These are phyloP conservation scores for Phalanger gymnotis DNA, from an alignment of 2,797 vertebrate genomes.

Conservation along the genomic window DNA sequence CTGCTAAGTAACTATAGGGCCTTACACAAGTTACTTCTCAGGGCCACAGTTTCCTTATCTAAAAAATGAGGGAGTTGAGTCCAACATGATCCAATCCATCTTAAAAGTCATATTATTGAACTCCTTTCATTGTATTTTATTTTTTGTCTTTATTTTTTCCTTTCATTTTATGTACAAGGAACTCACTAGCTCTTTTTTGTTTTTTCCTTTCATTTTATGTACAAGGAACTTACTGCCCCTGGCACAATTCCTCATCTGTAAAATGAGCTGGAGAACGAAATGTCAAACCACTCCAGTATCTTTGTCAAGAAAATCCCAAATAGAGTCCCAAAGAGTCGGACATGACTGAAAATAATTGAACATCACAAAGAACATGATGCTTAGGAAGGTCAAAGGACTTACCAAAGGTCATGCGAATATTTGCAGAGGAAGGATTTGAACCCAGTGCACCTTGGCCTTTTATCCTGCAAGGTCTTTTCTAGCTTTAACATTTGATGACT, in stretches of 20 bases:
- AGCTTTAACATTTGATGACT: background rate
- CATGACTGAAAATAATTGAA: too few relatives aligned
- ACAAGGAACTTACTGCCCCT: background rate
- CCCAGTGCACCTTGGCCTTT: background rate
- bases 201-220: too few relatives aligned
- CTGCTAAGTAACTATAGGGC: background rate
- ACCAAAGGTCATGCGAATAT: background rate
- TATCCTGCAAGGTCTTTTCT: background rate
- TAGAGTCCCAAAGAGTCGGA: background rate
- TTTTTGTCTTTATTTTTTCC: too few relatives aligned
- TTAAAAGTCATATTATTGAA: too few relatives aligned
- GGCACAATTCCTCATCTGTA: too few relatives aligned
- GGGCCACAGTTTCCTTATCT: background rate
- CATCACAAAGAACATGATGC: background rate
- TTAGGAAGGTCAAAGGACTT: too few relatives aligned
- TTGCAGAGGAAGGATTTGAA: background rate
- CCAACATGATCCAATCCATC: background rate
- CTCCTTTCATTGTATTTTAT: too few relatives aligned
- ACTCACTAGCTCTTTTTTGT: too few relatives aligned
- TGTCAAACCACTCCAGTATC: too few relatives aligned
- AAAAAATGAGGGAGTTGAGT: slow-evolving; percentile 16
- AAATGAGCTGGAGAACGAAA: background rate
- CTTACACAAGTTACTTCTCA: background rate
- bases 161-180: too few relatives aligned
- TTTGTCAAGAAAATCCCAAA: too few relatives aligned